Evolutionary conservation across 2,888 invertebrate genomes (phyloP).

Genomic region (Lepidocyrtinus sp.): DNA sequence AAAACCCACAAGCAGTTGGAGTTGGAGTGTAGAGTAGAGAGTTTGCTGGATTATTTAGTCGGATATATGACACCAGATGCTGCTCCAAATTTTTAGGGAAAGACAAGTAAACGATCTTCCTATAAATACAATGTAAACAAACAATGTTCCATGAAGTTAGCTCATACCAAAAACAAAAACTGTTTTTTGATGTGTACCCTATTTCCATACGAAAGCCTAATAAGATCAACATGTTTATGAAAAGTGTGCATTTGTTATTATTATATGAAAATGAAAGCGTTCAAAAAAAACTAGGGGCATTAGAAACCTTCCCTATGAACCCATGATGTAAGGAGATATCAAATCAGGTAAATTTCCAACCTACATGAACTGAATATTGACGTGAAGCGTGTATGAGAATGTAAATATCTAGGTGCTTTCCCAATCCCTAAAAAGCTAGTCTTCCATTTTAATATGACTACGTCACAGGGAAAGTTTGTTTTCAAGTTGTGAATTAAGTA

Average conservation of each 20-base stretch:
- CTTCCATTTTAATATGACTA: neutral
- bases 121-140: constrained; percentile 13
- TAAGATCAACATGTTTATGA: too few species aligned
- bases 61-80: neutral
- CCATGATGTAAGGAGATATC: neutral
- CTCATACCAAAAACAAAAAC: too few species aligned
- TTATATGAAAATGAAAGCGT: too few species aligned
- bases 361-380: neutral
- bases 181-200: too few species aligned
- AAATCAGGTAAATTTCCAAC: neutral
- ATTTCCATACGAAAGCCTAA: too few species aligned
- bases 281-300: too few species aligned
- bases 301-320: too few species aligned
- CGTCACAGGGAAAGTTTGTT: neutral
- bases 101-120: neutral
- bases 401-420: neutral
- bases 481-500: neutral
- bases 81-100: constrained; percentile 5
- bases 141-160: neutral
- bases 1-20: neutral
- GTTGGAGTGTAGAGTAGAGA: neutral
- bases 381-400: neutral
- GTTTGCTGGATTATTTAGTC: neutral
- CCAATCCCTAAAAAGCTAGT: too few species aligned
- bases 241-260: too few species aligned